These are phyloP conservation scores for Cephalophus harveyi DNA, from an alignment of 2,113 vertebrate genomes.

Conservation along the genomic window DNA sequence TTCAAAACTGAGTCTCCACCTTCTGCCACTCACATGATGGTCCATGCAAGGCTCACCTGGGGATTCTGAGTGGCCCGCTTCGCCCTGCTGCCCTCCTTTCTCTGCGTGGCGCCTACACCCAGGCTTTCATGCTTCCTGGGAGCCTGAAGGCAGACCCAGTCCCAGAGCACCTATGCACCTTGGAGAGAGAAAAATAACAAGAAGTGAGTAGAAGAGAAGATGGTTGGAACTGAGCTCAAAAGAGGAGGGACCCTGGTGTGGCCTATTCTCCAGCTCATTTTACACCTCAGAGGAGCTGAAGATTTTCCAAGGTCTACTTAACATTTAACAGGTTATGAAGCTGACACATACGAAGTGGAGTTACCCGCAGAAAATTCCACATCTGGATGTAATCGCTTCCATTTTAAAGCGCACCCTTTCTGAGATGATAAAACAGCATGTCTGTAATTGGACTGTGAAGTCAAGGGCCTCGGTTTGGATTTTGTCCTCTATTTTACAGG, in stretches of 20 bases:
- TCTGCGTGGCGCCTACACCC: no score
- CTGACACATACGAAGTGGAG: neutral
- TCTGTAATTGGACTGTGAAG: neutral
- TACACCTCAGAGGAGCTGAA: neutral
- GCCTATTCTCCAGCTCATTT: neutral
- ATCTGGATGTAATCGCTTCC: neutral
- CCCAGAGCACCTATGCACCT: neutral
- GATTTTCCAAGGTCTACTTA: neutral
- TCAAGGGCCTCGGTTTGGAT: neutral
- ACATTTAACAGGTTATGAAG: neutral
- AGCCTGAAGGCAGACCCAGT: no score
- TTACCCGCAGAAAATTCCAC: neutral
- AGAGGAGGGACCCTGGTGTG: neutral
- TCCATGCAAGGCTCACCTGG: neutral
- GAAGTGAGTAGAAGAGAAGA: neutral
- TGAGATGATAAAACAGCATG: neutral
- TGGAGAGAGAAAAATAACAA: neutral
- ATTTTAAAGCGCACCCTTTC: neutral
- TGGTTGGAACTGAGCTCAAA: neutral
- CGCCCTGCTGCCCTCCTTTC: neutral
- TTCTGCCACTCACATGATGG: no score
- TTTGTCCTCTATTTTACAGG: neutral
- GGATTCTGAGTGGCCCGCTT: neutral
- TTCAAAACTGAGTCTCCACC: neutral
- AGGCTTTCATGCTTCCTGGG: neutral